Percentiles rank a stretch among this genome's conserved stretches.
Evolutionary conservation across 2,888 invertebrate genomes (phyloP).

Genomic region (Pharmacophagus antenor): DNA sequence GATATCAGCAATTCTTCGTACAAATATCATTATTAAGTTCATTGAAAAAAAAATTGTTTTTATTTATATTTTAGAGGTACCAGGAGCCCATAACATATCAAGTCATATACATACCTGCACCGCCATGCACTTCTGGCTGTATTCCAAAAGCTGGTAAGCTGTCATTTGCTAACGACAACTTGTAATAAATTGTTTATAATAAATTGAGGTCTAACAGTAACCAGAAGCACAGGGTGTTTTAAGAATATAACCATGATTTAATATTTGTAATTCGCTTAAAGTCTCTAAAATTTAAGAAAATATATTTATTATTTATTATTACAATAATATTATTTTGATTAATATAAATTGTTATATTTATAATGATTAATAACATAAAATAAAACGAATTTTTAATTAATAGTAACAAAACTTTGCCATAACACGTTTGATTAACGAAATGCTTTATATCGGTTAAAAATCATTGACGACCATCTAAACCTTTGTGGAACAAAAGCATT

Average conservation of each 20-base stretch:
- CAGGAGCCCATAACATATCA: background rate
- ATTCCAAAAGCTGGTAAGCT: conserved; percentile 23
- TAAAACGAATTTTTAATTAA: too few species aligned
- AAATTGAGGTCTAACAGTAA: background rate
- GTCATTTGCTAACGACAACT: conserved; percentile 19
- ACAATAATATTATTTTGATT: too few species aligned
- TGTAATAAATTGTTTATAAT: conserved; percentile 6
- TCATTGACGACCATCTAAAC: too few species aligned
- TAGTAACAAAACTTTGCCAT: too few species aligned
- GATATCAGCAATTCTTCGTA: too few species aligned
- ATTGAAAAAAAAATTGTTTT: background rate
- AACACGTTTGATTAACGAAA: too few species aligned
- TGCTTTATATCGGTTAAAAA: too few species aligned
- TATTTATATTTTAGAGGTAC: background rate
- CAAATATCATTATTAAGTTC: background rate
- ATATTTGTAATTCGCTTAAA: background rate
- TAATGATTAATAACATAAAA: too few species aligned
- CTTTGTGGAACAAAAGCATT: too few species aligned
- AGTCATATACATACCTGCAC: conserved; percentile 12
- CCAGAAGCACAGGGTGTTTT: background rate
- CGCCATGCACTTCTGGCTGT: conserved; percentile 16
- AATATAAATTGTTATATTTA: too few species aligned
- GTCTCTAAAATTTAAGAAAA: too few species aligned
- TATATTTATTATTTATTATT: too few species aligned
- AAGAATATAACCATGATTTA: background rate